These are phyloP conservation scores for Mergus octosetaceus DNA, from an alignment of 2,797 vertebrate species.

Conservation along the genomic window DNA sequence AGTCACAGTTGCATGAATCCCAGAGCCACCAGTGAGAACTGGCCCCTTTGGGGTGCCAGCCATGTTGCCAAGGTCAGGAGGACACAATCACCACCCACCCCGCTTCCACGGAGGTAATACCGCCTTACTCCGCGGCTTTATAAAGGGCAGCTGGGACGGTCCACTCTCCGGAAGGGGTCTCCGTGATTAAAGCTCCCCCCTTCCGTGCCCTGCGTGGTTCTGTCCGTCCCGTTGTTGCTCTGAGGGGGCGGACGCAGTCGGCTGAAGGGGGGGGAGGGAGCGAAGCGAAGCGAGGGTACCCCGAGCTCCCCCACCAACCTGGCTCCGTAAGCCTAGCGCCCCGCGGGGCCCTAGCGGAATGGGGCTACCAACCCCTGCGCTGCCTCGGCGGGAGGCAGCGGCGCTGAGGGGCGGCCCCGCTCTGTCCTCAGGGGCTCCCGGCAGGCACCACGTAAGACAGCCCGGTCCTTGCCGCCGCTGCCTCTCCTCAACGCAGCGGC, in stretches of 20 bases:
- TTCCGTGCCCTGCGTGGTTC: rapidly evolving
- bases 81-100: too few species aligned
- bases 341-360: neutral
- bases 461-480: too few species aligned
- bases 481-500: too few species aligned
- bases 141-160: neutral
- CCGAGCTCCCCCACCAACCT: neutral
- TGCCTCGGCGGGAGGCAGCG: neutral
- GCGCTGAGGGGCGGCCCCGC: too few species aligned
- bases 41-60: too few species aligned
- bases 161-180: neutral
- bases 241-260: neutral
- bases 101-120: neutral
- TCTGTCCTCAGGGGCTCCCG: too few species aligned
- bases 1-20: too few species aligned
- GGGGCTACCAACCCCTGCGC: neutral
- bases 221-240: neutral
- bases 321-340: neutral
- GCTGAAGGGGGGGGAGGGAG: rapidly evolving
- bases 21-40: too few species aligned
- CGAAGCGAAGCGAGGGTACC: too few species aligned
- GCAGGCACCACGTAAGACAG: too few species aligned
- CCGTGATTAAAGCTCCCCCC: rapidly evolving
- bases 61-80: rapidly evolving
- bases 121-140: neutral